Evolutionary conservation across 2,888 invertebrate genomes (phyloP), one percentile per base, ranked within the genome.

Genomic region (Ectemnius cavifrons): DNA sequence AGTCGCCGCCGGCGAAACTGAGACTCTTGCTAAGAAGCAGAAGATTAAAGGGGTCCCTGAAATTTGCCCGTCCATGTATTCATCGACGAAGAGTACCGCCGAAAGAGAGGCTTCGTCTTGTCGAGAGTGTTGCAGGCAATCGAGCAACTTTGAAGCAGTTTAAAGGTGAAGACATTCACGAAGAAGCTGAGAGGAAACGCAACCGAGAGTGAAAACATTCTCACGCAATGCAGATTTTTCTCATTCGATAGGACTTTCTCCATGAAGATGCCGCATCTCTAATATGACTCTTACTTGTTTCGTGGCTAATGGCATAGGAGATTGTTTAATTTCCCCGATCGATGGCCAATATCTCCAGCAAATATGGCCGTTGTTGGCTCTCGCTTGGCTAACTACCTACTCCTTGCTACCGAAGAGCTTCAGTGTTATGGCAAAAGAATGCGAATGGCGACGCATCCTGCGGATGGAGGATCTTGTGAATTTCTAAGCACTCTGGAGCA

Each of bases 161-260:
- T 62, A 65, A 69, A 61, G 5, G 37, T 11, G 37, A 37, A 37
- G 8, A 37, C 37, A 37, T 6, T 8, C 37, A 37, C 37, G 11
- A 11, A 1, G 37, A 6, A 70, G 65, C 62, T 37, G 57, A 14
- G 47, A 68, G 59, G 63, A 8, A 46, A 65, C 46, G 47, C 49
- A 60, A 60, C 23, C 45, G 64, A 67, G 56, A 67, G 67, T 71
- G 71, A 64, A 75, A 75, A 75, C 71, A 67, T 75, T 75, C 67
- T 75, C 74, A 75, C 74, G 74, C 74, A 71, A 71, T 58, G 67
- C 28, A 27, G 63, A 60, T 64, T 62, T 65, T 57, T 49, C 59
- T 18, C 45, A 5, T 23, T n/a, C 37, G 5, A 13, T 27, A 56
- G 20, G 27, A 75, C 74, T 75, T 75, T 75, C 74, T 67, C 74